Conservation (phyloP, 2,888 invertebrate genomes). For the Globia sparganii region DNA sequence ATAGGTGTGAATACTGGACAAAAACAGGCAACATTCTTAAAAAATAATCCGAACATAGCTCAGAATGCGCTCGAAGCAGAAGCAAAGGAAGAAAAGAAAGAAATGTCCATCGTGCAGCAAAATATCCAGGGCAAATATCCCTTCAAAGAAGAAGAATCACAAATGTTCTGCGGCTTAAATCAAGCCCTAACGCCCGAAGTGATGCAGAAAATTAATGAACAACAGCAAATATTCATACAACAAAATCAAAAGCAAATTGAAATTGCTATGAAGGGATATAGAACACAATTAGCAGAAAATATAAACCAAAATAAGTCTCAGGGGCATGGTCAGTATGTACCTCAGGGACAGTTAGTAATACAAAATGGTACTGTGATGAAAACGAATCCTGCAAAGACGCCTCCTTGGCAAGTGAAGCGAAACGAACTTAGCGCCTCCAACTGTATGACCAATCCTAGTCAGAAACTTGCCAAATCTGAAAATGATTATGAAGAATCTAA, state of each 20-base stretch:
- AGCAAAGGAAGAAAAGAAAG: constrained; percentile 81
- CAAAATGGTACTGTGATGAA: constrained; percentile 88
- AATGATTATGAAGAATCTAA: constrained; percentile 83
- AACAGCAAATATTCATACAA: constrained; percentile 90
- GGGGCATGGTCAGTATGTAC: constrained; percentile 79
- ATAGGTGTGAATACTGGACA: constrained; percentile 90
- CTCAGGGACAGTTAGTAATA: constrained; percentile 85
- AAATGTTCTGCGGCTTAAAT: constrained; percentile 86
- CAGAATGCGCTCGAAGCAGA: constrained; percentile 75
- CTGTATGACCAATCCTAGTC: constrained; percentile 80
- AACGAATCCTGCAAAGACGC: constrained; percentile 89
- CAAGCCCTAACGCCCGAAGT: constrained; percentile 88
- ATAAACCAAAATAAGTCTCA: constrained; percentile 79
- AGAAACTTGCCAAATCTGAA: constrained; percentile 82
- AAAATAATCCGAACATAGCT: constrained; percentile 72
- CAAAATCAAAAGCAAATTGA: constrained; percentile 90
- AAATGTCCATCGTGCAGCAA: constrained; percentile 66
- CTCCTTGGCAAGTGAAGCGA: constrained; percentile 91
- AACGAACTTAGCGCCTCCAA: constrained; percentile 76
- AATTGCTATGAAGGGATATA: constrained; percentile 88
- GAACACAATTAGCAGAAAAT: constrained; percentile 82
- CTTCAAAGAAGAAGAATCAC: constrained; percentile 84
- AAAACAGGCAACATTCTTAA: constrained; percentile 77
- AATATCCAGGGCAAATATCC: constrained; percentile 74
- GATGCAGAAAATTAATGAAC: constrained; percentile 90